phyloP scores from a whole-genome alignment of 2,113 vertebrate species.

The Hemichromis elongatus region DNA sequence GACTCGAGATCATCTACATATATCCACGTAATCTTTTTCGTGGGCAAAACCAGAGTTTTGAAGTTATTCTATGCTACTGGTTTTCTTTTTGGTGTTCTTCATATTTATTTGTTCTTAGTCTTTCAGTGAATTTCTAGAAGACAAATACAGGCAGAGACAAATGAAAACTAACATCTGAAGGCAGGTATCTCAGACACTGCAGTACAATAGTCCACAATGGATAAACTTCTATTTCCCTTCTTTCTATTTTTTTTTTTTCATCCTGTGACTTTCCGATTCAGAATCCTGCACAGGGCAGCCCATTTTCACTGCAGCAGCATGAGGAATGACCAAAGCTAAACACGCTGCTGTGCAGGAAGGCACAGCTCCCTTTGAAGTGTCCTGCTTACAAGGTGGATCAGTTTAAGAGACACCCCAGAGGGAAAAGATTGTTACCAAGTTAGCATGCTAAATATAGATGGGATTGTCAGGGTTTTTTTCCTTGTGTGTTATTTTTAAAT shows the following conservation, averaged over 20 bases:
- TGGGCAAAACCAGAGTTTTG: not conserved
- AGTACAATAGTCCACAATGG: not conserved
- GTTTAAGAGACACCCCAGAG: slow-evolving; percentile 11
- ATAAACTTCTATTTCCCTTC: not conserved
- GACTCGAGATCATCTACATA: not conserved
- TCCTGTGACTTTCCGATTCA: not conserved
- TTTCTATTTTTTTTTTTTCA: not conserved
- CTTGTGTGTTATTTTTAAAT: not conserved
- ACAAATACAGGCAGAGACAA: not conserved
- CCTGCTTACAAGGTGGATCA: slow-evolving; percentile 6
- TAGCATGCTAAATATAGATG: slow-evolving; percentile 41
- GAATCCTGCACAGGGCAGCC: not conserved
- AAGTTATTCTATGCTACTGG: not conserved
- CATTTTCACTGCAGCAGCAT: not conserved
- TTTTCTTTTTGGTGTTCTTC: not conserved
- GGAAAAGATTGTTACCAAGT: slow-evolving; percentile 11
- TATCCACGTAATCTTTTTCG: not conserved
- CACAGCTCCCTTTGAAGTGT: slow-evolving; percentile 30
- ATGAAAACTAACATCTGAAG: not conserved
- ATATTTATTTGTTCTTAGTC: not conserved
- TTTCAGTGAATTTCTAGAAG: not conserved
- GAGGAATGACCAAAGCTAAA: not conserved
- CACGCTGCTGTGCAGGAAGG: slow-evolving; percentile 25
- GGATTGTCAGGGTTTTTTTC: accelerated
- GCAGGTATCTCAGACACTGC: not conserved